phyloP scores from a whole-genome alignment of 2,113 vertebrate species.

The Gopherus evgoodei region DNA sequence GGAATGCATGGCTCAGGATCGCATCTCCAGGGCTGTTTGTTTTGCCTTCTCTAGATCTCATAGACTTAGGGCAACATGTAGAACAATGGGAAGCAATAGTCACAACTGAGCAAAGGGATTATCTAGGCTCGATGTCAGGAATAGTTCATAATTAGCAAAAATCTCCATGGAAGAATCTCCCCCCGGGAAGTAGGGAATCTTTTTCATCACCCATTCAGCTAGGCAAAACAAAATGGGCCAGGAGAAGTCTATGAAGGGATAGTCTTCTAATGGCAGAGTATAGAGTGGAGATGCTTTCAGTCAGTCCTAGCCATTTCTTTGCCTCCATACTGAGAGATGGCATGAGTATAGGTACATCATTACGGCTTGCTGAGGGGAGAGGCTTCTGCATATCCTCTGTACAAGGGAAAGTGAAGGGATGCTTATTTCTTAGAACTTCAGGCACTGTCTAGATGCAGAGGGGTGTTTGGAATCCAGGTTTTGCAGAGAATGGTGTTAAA shows the following conservation, averaged over 20 bases:
- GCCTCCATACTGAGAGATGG: background rate
- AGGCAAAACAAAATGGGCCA: slow-evolving; percentile 30
- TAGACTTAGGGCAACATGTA: background rate
- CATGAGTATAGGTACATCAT: background rate
- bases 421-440: background rate
- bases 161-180: background rate
- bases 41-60: background rate
- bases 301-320: background rate
- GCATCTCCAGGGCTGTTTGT: background rate
- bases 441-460: background rate
- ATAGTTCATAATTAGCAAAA: slow-evolving; percentile 38
- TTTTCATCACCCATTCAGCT: slow-evolving; percentile 24
- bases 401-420: background rate
- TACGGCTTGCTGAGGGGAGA: background rate
- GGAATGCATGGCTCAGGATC: background rate
- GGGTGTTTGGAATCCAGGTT: background rate
- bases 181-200: slow-evolving; percentile 35
- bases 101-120: slow-evolving; percentile 7
- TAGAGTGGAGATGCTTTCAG: background rate
- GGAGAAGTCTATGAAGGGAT: background rate
- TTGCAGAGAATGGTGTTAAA: background rate
- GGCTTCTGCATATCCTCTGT: background rate
- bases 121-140: slow-evolving; percentile 11
- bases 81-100: slow-evolving; percentile 14
- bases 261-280: background rate